Base-by-base conservation (phyloP, 2,113 vertebrate genomes). In the Heterocephalus glaber region DNA sequence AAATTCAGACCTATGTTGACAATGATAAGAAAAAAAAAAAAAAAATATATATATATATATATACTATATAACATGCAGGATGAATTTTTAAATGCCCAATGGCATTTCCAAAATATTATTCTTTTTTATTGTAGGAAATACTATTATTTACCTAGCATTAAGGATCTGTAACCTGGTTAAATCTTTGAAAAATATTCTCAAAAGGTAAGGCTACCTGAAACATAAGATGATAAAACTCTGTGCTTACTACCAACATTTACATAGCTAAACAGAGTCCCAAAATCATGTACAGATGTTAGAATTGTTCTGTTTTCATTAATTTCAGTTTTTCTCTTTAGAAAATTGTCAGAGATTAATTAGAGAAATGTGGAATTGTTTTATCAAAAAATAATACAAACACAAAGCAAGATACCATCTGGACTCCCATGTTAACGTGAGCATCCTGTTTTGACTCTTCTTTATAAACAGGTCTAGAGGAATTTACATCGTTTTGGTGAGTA, bases 341-440 rank as follows among this genome's bases (percentile, higher is more conserved):
- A 60, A 47, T 12, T 84, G 5, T 3, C 26, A 10, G 8, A 72
- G 44, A 70, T 82, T 56, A 94, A 68, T 95, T 92, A 86, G 41
- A 89, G 7, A 90, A 96, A 91, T 58, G 12, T 87, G 20, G 4
- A 89, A 77, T 90, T 74, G 28, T 87, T 70, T 47, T 30, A 35
- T 77, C 33, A 90, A 86, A 93, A 89, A 83, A 85, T 74, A 89
- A 81, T 26, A 89, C 20, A 68, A 81, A 85, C 85, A 70, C 41
- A 58, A 89, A 89, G n/a, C 30, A 84, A 68, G 49, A 80, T 58
- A 89, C 24, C 26, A 76, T 68, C 60, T 90, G 49, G 38, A 83
- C 38, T 95, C 16, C 20, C 9, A 22, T 28, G 60, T 60, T 70
- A 76, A 91, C 38, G 3, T 44, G 5, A 92, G 0, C 11, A 33